Evolutionary conservation across 2,113 vertebrate genomes (phyloP).

Genomic region (Piprites chloris): DNA sequence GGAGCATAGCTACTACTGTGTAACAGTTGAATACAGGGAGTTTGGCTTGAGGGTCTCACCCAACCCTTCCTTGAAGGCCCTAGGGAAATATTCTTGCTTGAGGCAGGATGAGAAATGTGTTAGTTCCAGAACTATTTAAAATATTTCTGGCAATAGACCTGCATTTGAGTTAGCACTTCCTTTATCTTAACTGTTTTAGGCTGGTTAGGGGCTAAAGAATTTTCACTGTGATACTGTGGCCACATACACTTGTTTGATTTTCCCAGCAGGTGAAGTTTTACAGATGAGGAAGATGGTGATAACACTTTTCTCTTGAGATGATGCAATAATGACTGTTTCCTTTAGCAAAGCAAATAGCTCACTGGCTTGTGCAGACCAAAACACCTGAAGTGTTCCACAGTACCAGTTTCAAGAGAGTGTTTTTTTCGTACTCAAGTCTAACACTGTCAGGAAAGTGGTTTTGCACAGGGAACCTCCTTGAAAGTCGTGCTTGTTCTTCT

Average conservation of each 20-base stretch:
- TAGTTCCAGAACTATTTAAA: neutral
- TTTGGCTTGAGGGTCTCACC: neutral
- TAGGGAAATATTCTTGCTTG: neutral
- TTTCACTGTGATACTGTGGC: neutral
- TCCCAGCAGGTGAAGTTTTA: neutral
- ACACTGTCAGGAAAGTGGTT: neutral
- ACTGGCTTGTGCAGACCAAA: neutral
- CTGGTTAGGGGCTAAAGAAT: neutral
- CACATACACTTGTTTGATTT: neutral
- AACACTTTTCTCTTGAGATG: neutral
- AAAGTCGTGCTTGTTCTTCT: neutral
- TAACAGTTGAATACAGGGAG: accelerated
- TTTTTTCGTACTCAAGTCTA: neutral
- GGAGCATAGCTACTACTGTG: accelerated
- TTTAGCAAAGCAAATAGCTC: constrained; percentile 17
- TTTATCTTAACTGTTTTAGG: neutral
- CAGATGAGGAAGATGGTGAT: neutral
- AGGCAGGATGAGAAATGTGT: neutral
- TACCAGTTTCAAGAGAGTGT: neutral
- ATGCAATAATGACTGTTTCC: neutral
- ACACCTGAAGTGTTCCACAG: neutral
- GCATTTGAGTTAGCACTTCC: neutral
- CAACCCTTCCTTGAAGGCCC: neutral
- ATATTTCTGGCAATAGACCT: neutral
- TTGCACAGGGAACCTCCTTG: neutral